Percentiles rank a stretch among this genome's conserved stretches.
Conservation (phyloP, 35 echinoderm and acorn worm species). For the Stichopus chloronotus region DNA sequence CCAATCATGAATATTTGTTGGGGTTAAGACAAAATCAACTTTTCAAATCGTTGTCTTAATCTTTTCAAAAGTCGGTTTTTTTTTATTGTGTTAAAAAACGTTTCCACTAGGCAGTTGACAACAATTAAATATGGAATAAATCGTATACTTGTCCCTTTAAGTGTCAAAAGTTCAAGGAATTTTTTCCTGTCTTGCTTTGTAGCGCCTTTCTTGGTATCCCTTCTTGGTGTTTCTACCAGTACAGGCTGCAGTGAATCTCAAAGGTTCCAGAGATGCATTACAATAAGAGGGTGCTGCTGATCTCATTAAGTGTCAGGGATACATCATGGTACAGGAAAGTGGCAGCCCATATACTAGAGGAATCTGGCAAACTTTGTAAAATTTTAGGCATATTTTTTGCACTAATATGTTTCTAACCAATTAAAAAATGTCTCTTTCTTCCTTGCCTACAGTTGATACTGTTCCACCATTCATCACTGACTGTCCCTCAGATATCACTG, state of each 20-base stretch:
- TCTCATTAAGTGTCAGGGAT: too few relatives aligned
- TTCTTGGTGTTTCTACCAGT: too few relatives aligned
- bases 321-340: too few relatives aligned
- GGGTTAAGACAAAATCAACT: neutral
- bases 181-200: neutral
- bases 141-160: neutral
- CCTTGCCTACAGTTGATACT: conserved; percentile 27
- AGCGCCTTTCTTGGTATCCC: neutral
- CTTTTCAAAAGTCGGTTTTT: neutral
- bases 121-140: neutral
- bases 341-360: too few relatives aligned
- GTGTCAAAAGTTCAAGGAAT: neutral
- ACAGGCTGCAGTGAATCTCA: too few relatives aligned
- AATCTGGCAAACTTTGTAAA: too few relatives aligned
- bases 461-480: neutral
- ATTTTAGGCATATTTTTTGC: too few relatives aligned
- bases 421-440: neutral
- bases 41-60: neutral
- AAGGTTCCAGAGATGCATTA: too few relatives aligned
- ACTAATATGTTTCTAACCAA: too few relatives aligned
- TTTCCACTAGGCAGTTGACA: neutral
- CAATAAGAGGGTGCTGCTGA: too few relatives aligned
- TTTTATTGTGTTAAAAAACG: neutral
- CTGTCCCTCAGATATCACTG: conserved; percentile 10
- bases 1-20: neutral